Evolutionary conservation across 2,797 vertebrate genomes (phyloP).

Genomic region (Alca torda): DNA sequence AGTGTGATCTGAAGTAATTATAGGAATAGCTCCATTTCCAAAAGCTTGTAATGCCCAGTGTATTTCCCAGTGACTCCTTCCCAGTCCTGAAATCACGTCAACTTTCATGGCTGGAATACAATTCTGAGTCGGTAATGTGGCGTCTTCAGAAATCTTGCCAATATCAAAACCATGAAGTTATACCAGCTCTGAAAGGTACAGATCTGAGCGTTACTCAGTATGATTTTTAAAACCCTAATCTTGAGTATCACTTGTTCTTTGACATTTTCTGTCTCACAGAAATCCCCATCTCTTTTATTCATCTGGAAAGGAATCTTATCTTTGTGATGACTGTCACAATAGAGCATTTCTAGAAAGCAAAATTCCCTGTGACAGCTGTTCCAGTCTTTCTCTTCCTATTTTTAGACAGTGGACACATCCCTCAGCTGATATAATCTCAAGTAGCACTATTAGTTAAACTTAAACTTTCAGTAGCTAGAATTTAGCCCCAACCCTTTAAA

Average conservation of each 20-base stretch:
- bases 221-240: not conserved
- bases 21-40: not conserved
- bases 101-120: not conserved
- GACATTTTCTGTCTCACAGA: not conserved
- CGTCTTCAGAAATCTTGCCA: not conserved
- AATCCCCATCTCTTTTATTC: not conserved
- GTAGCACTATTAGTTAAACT: not conserved
- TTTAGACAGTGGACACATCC: not conserved
- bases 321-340: not conserved
- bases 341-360: conserved; percentile 25
- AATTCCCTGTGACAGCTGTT: conserved; percentile 5
- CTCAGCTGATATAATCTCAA: not conserved
- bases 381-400: conserved; percentile 26
- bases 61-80: not conserved
- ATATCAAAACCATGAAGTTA: not conserved
- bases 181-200: not conserved
- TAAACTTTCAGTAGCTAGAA: not conserved
- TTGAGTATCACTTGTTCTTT: not conserved
- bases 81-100: not conserved
- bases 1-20: not conserved
- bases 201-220: not conserved
- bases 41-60: not conserved
- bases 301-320: not conserved
- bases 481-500: not conserved
- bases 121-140: not conserved